These are phyloP conservation scores for Babyrousa celebensis DNA, from an alignment of 2,797 vertebrate species.

Conservation along the genomic window DNA sequence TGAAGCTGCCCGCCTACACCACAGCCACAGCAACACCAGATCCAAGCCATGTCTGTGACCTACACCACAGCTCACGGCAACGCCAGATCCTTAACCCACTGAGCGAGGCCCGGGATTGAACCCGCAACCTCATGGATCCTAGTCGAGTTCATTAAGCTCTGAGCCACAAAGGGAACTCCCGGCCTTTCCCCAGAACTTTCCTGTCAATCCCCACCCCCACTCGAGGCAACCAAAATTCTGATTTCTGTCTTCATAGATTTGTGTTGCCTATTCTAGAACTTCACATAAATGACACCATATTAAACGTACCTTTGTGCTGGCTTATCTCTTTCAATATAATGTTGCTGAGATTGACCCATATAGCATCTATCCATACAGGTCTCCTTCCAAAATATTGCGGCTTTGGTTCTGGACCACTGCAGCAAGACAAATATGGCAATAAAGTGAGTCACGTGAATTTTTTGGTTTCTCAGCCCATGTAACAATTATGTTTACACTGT, in stretches of 20 bases:
- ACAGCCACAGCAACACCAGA: no score
- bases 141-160: no score
- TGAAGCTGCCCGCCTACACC: no score
- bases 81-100: no score
- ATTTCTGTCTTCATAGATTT: slow-evolving; percentile 51
- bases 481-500: not conserved
- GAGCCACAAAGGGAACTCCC: no score
- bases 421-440: not conserved
- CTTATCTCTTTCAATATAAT: not conserved
- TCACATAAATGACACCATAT: not conserved
- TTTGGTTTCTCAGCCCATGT: not conserved
- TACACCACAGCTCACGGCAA: no score
- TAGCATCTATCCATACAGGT: not conserved
- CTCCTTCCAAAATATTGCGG: not conserved
- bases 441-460: not conserved
- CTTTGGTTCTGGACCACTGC: not conserved
- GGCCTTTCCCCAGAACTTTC: not conserved
- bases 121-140: no score
- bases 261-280: slow-evolving; percentile 43
- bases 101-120: no score
- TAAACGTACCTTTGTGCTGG: not conserved
- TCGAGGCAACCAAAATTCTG: not conserved
- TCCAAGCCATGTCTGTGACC: no score
- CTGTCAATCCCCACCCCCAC: not conserved
- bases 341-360: not conserved